Percentiles rank a stretch among this genome's conserved stretches.
These are phyloP conservation scores for Cryptomyrus ogoouensis DNA, from an alignment of 2,113 vertebrate species.

Conservation along the genomic window DNA sequence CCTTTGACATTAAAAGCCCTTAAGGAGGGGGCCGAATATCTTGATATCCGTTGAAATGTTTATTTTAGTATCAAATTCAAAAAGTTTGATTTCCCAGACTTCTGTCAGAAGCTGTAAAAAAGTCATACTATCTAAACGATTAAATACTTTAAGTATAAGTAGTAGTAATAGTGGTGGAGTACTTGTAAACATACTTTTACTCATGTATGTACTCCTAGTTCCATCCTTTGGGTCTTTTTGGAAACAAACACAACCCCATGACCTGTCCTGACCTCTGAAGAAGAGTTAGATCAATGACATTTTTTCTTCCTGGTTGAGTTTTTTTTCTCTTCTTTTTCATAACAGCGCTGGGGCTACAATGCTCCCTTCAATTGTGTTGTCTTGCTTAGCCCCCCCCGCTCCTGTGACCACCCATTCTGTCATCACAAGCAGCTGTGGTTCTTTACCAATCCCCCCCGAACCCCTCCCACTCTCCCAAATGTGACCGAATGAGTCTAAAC, in stretches of 20 bases:
- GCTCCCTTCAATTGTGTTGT: constrained; percentile 41
- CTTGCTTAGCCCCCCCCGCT: constrained; percentile 40
- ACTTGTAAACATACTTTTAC: not conserved
- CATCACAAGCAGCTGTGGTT: constrained; percentile 54
- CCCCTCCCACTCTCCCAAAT: constrained; percentile 31
- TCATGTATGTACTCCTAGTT: constrained; percentile 16
- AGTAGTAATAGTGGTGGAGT: not conserved
- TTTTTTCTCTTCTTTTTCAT: constrained; percentile 36
- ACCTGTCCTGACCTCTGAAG: constrained; percentile 55
- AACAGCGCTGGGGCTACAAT: constrained; percentile 49
- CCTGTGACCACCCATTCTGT: constrained; percentile 44
- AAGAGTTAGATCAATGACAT: constrained; percentile 57
- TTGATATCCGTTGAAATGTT: not conserved
- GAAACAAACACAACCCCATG: constrained; percentile 73
- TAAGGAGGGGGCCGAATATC: not conserved
- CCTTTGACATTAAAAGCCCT: not conserved
- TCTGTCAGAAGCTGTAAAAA: not conserved
- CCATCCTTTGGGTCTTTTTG: constrained; percentile 55
- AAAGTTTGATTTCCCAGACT: not conserved
- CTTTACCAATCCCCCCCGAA: not conserved
- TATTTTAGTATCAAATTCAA: not conserved
- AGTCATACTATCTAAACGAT: not conserved
- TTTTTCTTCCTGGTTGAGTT: constrained; percentile 36
- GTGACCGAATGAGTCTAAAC: constrained; percentile 63
- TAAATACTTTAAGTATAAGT: not conserved